Evolutionary conservation across 2,113 vertebrate genomes (phyloP).

Genomic region (Callionymus lyra): DNA sequence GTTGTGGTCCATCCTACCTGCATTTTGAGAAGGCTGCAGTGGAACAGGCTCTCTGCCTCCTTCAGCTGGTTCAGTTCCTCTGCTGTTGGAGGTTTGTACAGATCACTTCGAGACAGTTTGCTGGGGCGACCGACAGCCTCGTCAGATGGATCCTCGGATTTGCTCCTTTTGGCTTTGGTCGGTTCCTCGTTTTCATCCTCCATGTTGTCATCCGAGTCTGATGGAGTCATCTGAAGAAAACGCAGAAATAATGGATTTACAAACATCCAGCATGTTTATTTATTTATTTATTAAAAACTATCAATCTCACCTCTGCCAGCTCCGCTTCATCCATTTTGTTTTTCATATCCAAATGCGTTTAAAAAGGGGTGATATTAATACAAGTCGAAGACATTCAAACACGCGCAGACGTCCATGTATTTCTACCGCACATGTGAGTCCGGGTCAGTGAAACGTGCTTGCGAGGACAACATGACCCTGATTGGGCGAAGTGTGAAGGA

Average conservation of each 20-base stretch:
- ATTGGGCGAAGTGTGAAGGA: conserved; percentile 9
- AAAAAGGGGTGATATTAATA: fast-evolving
- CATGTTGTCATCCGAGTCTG: conserved; percentile 6
- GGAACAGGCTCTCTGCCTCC: conserved; percentile 87
- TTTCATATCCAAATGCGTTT: conserved; percentile 27
- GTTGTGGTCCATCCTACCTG: conserved; percentile 62
- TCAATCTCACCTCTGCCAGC: conserved; percentile 21
- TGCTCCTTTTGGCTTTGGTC: conserved; percentile 42
- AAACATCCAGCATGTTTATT: background rate
- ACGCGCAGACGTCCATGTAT: background rate
- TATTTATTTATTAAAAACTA: background rate
- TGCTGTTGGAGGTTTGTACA: conserved; percentile 82
- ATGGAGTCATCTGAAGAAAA: conserved; percentile 28
- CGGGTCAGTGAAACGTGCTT: conserved; percentile 26
- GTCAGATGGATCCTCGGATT: conserved; percentile 8
- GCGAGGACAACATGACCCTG: background rate
- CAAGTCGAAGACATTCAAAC: background rate
- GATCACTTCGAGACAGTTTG: conserved; percentile 75
- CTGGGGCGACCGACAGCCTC: conserved; percentile 58
- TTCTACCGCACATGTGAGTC: conserved; percentile 43
- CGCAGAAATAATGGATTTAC: background rate
- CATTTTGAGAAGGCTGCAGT: conserved; percentile 86
- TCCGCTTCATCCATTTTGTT: conserved; percentile 21
- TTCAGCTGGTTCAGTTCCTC: conserved; percentile 87
- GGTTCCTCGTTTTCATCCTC: conserved; percentile 19